These are phyloP conservation scores for Heliconius charithonia DNA, from an alignment of 2,888 invertebrate genomes.

Conservation along the genomic window DNA sequence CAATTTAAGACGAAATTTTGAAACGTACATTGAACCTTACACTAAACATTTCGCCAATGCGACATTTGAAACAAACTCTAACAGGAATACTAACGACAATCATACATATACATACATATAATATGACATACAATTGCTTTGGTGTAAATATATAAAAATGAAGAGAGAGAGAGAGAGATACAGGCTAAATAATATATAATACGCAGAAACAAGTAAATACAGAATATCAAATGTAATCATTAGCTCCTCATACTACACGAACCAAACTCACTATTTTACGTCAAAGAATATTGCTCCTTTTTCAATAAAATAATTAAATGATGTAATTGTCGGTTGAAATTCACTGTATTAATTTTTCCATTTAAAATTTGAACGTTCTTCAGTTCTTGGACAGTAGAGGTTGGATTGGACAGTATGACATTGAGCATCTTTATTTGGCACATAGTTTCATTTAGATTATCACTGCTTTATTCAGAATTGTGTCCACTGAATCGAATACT, in stretches of 20 bases:
- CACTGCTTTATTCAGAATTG: background rate
- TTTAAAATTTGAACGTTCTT: background rate
- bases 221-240: background rate
- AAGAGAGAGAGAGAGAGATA: background rate
- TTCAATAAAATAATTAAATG: background rate
- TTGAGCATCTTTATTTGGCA: constrained; percentile 1
- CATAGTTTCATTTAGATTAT: background rate
- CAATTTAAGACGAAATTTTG: constrained; percentile 53
- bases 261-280: background rate
- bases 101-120: constrained; percentile 12
- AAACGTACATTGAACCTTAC: constrained; percentile 58
- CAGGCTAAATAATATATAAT: background rate
- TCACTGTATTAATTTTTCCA: background rate
- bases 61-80: constrained; percentile 40
- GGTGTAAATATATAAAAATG: background rate
- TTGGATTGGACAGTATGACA: background rate
- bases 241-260: background rate
- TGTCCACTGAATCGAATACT: background rate
- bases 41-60: constrained; percentile 53
- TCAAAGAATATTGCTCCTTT: background rate
- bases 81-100: constrained; percentile 40
- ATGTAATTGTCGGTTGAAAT: background rate
- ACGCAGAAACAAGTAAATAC: background rate
- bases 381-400: no score
- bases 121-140: constrained; percentile 4